phyloP scores from a whole-genome alignment of 2,797 vertebrate genomes.

The Nasua narica region DNA sequence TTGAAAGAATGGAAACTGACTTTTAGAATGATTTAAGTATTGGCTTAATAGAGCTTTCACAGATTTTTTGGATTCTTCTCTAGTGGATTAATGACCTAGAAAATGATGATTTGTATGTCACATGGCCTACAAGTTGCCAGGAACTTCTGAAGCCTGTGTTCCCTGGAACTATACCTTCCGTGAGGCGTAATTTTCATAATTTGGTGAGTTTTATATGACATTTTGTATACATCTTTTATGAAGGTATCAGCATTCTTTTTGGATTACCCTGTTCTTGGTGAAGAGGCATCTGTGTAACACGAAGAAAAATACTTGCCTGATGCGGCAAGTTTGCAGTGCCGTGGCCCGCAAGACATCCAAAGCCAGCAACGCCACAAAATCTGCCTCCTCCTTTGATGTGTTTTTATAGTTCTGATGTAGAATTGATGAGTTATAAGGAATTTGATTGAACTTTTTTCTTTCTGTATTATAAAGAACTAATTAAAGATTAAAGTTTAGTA shows the following conservation, averaged over 20 bases:
- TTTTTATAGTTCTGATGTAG: not conserved
- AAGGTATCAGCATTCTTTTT: not conserved
- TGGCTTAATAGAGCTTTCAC: not conserved
- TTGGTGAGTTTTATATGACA: constrained; percentile 86
- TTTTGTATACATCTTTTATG: not conserved
- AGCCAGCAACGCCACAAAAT: not conserved
- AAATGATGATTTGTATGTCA: constrained; percentile 89
- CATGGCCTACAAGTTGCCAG: constrained; percentile 91
- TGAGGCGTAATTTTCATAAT: constrained; percentile 95
- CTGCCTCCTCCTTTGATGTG: not conserved
- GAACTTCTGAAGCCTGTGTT: constrained; percentile 92
- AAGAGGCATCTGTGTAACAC: not conserved
- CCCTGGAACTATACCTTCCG: constrained; percentile 91
- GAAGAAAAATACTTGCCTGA: not conserved
- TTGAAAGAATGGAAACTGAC: not conserved
- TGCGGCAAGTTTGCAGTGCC: not conserved
- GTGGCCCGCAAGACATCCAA: not conserved
- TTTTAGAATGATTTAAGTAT: not conserved
- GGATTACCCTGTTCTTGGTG: not conserved
- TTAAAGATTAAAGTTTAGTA: not conserved
- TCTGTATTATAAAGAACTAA: not conserved
- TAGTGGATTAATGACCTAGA: constrained; percentile 98
- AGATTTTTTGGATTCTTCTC: constrained; percentile 58
- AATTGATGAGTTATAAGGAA: not conserved
- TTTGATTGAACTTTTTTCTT: not conserved